These are phyloP conservation scores for Nyctibius bracteatus DNA, from an alignment of 2,113 vertebrate species.

Conservation along the genomic window DNA sequence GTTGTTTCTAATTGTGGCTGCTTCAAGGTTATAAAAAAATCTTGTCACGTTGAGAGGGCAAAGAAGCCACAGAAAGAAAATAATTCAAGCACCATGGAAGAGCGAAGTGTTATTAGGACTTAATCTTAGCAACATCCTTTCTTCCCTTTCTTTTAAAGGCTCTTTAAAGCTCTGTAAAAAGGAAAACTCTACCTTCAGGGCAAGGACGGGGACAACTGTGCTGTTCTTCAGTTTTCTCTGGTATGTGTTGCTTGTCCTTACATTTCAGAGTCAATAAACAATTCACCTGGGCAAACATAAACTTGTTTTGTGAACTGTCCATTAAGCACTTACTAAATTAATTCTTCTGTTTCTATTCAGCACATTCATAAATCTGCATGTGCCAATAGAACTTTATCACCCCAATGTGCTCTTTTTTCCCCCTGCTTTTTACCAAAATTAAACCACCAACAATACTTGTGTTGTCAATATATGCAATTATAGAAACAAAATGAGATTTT, in stretches of 20 bases:
- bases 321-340: background rate
- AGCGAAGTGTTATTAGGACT: background rate
- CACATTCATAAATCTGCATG: background rate
- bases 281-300: background rate
- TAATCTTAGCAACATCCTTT: background rate
- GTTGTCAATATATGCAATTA: background rate
- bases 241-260: background rate
- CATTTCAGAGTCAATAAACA: constrained; percentile 3
- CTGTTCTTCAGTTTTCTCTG: background rate
- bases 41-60: background rate
- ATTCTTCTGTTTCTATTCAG: background rate
- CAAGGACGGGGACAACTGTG: background rate
- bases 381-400: background rate
- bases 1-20: background rate
- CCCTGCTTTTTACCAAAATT: background rate
- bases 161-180: background rate
- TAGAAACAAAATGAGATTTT: background rate
- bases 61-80: background rate
- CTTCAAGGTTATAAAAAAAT: background rate
- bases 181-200: background rate
- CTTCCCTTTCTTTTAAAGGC: background rate
- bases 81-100: background rate
- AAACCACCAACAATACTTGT: background rate
- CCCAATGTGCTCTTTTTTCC: background rate
- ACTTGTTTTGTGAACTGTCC: background rate